These are phyloP conservation scores for Equus quagga DNA, from an alignment of 2,113 vertebrate genomes.

Conservation along the genomic window DNA sequence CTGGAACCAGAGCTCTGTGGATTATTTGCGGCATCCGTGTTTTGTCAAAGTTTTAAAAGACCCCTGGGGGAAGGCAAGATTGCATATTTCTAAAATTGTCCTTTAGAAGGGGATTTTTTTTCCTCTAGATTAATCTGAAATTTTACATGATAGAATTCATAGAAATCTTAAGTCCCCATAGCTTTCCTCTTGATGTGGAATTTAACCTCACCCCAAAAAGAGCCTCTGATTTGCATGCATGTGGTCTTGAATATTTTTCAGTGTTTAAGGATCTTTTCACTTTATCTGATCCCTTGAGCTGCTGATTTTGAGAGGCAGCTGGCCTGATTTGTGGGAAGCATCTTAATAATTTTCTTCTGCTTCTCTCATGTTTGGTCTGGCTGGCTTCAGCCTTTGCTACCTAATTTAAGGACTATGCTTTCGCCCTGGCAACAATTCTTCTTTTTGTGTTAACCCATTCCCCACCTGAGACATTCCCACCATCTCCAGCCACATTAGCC, in stretches of 20 bases:
- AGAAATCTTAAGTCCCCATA: background rate
- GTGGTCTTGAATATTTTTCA: background rate
- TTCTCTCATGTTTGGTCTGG: background rate
- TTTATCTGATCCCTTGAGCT: background rate
- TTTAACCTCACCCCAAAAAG: background rate
- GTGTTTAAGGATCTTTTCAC: background rate
- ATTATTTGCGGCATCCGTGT: background rate
- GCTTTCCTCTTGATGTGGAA: background rate
- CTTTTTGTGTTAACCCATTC: background rate
- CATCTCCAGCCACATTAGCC: no score
- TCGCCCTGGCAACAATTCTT: background rate
- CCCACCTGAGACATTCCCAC: background rate
- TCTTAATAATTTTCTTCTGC: background rate
- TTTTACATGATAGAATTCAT: background rate
- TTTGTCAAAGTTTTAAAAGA: background rate
- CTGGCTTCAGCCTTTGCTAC: background rate
- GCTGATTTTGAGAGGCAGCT: background rate
- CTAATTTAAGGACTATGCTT: background rate
- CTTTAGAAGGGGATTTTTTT: background rate
- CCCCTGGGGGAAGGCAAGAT: background rate
- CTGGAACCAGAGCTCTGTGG: background rate
- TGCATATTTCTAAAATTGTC: slow-evolving; percentile 6
- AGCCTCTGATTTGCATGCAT: slow-evolving; percentile 14
- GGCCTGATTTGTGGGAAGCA: background rate
- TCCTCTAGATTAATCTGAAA: background rate